A percentile compares a stretch with the other conserved stretches of the same genome.
phyloP scores from a whole-genome alignment of 1,140 invertebrate genomes.

The Charaxes varanes region DNA sequence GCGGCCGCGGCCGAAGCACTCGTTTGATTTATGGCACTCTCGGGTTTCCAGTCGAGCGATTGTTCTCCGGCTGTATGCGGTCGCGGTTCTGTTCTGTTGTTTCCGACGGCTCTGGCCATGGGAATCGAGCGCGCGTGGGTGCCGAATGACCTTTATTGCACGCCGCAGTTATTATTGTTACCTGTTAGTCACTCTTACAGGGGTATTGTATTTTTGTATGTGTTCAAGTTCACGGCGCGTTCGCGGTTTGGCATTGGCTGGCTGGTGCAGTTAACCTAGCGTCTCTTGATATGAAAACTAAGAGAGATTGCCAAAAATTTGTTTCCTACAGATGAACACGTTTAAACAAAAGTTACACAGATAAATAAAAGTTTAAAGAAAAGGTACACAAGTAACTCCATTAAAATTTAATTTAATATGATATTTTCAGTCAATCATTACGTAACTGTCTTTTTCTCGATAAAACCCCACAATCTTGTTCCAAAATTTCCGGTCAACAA shows the following conservation, averaged over 20 bases:
- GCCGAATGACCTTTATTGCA: conserved; percentile 46
- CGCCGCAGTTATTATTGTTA: no score
- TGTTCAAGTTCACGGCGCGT: neutral
- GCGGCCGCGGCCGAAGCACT: conserved; percentile 57
- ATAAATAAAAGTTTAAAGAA: no score
- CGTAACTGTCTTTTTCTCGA: conserved; percentile 7
- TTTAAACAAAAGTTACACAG: no score
- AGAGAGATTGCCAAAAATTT: neutral
- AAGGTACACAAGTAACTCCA: no score
- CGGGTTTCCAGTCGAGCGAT: conserved; percentile 63
- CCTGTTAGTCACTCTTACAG: no score
- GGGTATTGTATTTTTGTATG: neutral
- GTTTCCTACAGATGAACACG: no score
- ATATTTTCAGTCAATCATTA: no score
- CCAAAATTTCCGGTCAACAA: conserved; percentile 12
- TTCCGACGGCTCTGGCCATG: conserved; percentile 58
- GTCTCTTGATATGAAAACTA: neutral
- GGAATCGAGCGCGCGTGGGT: conserved; percentile 45
- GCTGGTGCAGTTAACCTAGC: no score
- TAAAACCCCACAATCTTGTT: neutral
- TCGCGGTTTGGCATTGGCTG: no score
- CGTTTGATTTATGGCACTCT: conserved; percentile 70
- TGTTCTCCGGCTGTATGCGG: conserved; percentile 63
- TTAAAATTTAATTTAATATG: no score
- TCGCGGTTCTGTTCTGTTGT: conserved; percentile 61